These are phyloP conservation scores for Trissonchulus latispiculum DNA, from an alignment of 2,888 invertebrate genomes.

Conservation along the genomic window DNA sequence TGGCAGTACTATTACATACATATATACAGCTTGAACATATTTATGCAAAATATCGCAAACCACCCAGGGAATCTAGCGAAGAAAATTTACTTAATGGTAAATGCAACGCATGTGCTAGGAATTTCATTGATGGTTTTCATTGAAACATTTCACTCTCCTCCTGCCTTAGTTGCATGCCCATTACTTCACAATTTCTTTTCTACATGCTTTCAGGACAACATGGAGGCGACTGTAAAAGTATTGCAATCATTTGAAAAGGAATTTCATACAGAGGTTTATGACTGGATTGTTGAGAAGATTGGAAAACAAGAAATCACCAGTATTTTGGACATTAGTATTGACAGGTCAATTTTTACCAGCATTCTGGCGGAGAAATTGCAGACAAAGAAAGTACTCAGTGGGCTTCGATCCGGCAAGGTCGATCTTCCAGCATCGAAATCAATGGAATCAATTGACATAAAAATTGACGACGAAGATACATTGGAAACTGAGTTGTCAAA, in stretches of 20 bases:
- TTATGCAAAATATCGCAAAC: no score
- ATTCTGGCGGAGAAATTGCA: conserved; percentile 15
- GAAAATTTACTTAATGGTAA: no score
- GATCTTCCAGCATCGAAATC: background rate
- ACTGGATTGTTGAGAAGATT: conserved; percentile 21
- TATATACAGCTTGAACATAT: no score
- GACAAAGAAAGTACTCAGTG: conserved; percentile 15
- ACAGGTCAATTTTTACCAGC: conserved; percentile 16
- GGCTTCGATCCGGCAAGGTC: conserved; percentile 1
- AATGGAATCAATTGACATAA: background rate
- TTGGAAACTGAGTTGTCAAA: no score
- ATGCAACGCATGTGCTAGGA: no score
- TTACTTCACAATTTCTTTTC: no score
- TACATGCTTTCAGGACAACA: no score
- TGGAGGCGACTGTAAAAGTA: background rate
- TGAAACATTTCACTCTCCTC: no score
- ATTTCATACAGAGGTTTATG: conserved; percentile 21
- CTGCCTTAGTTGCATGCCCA: no score
- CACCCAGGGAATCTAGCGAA: no score
- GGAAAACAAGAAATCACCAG: background rate
- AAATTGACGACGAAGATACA: background rate
- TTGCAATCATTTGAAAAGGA: conserved; percentile 15
- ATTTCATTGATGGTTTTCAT: no score
- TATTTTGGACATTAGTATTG: conserved; percentile 22
- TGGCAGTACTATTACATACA: no score